Evolutionary conservation across 2,888 invertebrate genomes (phyloP).

Genomic region (Taphrorychus bicolor): DNA sequence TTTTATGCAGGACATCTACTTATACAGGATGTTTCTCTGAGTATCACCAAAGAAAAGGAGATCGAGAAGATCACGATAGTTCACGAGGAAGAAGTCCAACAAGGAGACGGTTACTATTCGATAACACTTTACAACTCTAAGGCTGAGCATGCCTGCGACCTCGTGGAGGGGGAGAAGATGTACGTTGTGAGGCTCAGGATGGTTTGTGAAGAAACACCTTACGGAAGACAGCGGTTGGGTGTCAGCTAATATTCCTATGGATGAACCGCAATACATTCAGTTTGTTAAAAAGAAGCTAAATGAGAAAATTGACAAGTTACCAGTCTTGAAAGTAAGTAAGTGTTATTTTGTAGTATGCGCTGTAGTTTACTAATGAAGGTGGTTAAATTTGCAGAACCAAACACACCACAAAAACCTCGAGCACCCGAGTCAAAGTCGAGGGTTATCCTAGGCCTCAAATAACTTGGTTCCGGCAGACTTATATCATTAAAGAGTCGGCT

Average conservation of each 20-base stretch:
- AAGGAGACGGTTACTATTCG: constrained; percentile 82
- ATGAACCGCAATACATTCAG: constrained; percentile 79
- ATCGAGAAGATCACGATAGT: constrained; percentile 54
- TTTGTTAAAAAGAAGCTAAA: constrained; percentile 88
- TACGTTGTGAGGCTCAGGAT: constrained; percentile 86
- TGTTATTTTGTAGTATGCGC: too few relatives aligned
- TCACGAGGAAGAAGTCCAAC: constrained; percentile 63
- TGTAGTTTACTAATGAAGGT: too few relatives aligned
- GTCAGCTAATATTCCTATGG: constrained; percentile 87
- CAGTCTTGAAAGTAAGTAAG: constrained; percentile 88
- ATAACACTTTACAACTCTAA: constrained; percentile 87
- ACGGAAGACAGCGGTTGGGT: constrained; percentile 94
- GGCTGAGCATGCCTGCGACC: constrained; percentile 84
- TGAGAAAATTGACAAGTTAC: constrained; percentile 90
- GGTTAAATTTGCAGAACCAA: constrained; percentile 72
- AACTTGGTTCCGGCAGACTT: constrained; percentile 95
- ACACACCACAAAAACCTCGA: constrained; percentile 76
- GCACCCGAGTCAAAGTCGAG: constrained; percentile 91
- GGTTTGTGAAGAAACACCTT: constrained; percentile 88
- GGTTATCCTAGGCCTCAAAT: constrained; percentile 94
- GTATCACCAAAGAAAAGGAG: constrained; percentile 60
- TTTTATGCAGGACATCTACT: too few relatives aligned
- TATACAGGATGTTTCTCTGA: constrained; percentile 59
- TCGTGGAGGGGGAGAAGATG: constrained; percentile 90
- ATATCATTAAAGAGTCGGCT: constrained; percentile 87